Conservation (phyloP, 2,888 invertebrate species). For the Synergus laeviventris region DNA sequence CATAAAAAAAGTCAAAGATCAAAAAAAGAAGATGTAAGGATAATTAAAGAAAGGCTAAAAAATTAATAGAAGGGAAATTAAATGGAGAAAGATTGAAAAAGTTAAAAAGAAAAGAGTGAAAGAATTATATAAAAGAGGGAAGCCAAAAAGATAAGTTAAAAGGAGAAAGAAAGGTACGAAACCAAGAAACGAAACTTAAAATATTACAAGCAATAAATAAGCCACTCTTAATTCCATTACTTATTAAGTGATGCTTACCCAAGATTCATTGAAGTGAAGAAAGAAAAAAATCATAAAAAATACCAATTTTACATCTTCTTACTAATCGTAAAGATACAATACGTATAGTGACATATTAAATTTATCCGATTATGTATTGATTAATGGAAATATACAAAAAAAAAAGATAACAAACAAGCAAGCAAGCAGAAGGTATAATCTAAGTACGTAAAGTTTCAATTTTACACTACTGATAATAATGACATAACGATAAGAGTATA, state of each 20-base stretch:
- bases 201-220: constrained; percentile 76
- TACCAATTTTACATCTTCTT: constrained; percentile 76
- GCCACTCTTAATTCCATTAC: constrained; percentile 73
- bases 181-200: constrained; percentile 63
- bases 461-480: constrained; percentile 76
- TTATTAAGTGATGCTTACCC: constrained; percentile 74
- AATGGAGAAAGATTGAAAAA: constrained; percentile 8
- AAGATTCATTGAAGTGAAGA: constrained; percentile 72
- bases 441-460: constrained; percentile 75
- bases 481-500: constrained; percentile 73
- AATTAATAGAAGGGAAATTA: neutral
- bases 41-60: neutral
- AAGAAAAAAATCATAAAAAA: constrained; percentile 59
- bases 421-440: constrained; percentile 66
- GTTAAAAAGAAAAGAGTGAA: neutral
- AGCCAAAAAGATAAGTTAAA: neutral
- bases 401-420: constrained; percentile 61
- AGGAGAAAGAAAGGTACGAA: neutral
- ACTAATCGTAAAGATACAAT: constrained; percentile 74
- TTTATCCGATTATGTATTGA: constrained; percentile 72
- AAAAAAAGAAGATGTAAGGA: neutral
- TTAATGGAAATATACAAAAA: constrained; percentile 60
- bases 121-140: neutral
- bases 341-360: constrained; percentile 74
- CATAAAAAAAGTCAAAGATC: neutral